Percentiles rank a stretch among this genome's conserved stretches.
Evolutionary conservation across 2,888 invertebrate genomes (phyloP).

Genomic region (Nowickia ferox): DNA sequence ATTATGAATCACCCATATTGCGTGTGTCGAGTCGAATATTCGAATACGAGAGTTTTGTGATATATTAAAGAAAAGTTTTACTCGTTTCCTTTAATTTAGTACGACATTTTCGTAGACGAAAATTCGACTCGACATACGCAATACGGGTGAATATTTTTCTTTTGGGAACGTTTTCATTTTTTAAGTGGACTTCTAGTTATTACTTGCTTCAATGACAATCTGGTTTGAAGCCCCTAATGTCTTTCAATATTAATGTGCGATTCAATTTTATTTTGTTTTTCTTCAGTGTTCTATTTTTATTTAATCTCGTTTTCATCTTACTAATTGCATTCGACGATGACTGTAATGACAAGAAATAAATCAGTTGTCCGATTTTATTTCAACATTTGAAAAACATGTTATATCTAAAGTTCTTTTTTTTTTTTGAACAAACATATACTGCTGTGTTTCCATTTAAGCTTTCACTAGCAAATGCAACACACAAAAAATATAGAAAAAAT

Average conservation of each 20-base stretch:
- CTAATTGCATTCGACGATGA: slow-evolving; percentile 53
- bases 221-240: slow-evolving; percentile 27
- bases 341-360: slow-evolving; percentile 39
- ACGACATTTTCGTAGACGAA: no score
- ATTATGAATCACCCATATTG: no score
- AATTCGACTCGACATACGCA: no score
- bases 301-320: slow-evolving; percentile 47
- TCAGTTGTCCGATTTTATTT: slow-evolving; percentile 26
- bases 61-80: no score
- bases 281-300: neutral
- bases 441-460: neutral
- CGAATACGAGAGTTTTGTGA: no score
- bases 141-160: no score
- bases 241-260: neutral
- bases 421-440: neutral
- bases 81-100: no score
- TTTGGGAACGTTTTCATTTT: no score
- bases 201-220: slow-evolving; percentile 11
- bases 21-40: no score
- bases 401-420: neutral
- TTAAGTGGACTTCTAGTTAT: no score
- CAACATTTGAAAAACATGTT: slow-evolving; percentile 1
- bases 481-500: slow-evolving; percentile 9
- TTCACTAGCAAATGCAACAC: slow-evolving; percentile 10
- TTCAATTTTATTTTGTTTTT: slow-evolving; percentile 9